Percentiles rank a stretch among this genome's conserved stretches.
These are phyloP conservation scores for Myxocyprinus asiaticus DNA, from an alignment of 2,113 vertebrate genomes.

Conservation along the genomic window DNA sequence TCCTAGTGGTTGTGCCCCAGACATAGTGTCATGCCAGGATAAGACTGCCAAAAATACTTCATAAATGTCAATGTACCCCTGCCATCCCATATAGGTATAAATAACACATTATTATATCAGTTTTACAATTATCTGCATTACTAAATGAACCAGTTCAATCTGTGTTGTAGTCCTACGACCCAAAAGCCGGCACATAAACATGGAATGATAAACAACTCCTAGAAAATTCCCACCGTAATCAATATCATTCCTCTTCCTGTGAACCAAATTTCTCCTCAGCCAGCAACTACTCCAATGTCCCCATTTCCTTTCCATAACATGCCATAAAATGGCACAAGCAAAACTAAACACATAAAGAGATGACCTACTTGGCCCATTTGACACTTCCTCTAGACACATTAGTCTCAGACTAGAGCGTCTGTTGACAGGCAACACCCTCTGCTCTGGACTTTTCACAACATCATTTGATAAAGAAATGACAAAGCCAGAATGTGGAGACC, in stretches of 20 bases:
- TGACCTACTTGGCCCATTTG: slow-evolving; percentile 30
- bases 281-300: slow-evolving; percentile 6
- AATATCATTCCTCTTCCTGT: not conserved
- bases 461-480: slow-evolving; percentile 1
- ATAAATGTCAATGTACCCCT: not conserved
- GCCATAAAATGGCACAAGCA: slow-evolving; percentile 1
- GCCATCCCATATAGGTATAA: not conserved
- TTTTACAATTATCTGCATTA: not conserved
- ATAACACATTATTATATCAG: not conserved
- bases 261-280: not conserved
- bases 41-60: not conserved
- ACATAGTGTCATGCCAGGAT: not conserved
- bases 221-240: slow-evolving; percentile 11
- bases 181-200: not conserved
- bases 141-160: not conserved
- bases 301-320: slow-evolving; percentile 13
- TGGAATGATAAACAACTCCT: slow-evolving; percentile 7
- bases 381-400: slow-evolving; percentile 14
- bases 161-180: too few relatives aligned
- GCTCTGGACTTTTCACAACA: not conserved
- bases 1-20: not conserved
- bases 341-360: slow-evolving; percentile 36
- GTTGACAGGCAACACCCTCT: slow-evolving; percentile 3
- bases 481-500: not conserved
- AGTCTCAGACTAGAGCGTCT: slow-evolving; percentile 6